Percentiles rank a stretch among this genome's conserved stretches.
phyloP scores from a whole-genome alignment of 2,113 vertebrate species.

The Rhegmatorhina hoffmannsi region DNA sequence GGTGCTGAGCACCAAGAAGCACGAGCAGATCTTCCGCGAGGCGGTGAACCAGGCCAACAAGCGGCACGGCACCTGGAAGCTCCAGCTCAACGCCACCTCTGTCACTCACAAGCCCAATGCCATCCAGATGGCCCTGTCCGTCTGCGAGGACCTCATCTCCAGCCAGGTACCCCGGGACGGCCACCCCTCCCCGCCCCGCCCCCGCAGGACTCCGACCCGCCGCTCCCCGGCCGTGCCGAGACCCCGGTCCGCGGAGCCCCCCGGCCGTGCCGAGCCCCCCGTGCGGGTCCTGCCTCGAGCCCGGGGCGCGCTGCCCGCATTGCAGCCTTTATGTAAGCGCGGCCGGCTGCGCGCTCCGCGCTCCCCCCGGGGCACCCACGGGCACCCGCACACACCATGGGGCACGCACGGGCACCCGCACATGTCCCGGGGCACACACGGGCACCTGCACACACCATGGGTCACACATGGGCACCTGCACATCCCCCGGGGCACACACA shows the following conservation, averaged over 20 bases:
- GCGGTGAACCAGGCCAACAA: conserved; percentile 92
- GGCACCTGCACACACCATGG: background rate
- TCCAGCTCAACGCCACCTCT: conserved; percentile 96
- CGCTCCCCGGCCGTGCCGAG: no score
- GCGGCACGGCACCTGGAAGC: conserved; percentile 89
- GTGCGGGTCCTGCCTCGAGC: background rate
- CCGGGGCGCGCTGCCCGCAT: conserved; percentile 32
- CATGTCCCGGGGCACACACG: background rate
- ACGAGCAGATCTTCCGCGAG: conserved; percentile 94
- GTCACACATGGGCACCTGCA: background rate
- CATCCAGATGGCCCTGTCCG: conserved; percentile 97
- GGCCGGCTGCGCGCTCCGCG: background rate
- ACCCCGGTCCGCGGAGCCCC: background rate
- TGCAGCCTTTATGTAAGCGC: conserved; percentile 70
- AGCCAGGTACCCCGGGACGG: conserved; percentile 83
- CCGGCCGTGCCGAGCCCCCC: background rate
- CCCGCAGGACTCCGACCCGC: background rate
- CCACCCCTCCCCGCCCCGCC: background rate
- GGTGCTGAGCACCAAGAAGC: conserved; percentile 93
- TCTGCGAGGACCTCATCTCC: conserved; percentile 98
- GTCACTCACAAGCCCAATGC: conserved; percentile 97
- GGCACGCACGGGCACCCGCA: background rate
- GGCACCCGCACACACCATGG: no score
- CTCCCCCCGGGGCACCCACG: background rate
- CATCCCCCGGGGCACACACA: background rate